Conservation (phyloP, 2,113 vertebrate species). For the Entomyzon cyanotis region DNA sequence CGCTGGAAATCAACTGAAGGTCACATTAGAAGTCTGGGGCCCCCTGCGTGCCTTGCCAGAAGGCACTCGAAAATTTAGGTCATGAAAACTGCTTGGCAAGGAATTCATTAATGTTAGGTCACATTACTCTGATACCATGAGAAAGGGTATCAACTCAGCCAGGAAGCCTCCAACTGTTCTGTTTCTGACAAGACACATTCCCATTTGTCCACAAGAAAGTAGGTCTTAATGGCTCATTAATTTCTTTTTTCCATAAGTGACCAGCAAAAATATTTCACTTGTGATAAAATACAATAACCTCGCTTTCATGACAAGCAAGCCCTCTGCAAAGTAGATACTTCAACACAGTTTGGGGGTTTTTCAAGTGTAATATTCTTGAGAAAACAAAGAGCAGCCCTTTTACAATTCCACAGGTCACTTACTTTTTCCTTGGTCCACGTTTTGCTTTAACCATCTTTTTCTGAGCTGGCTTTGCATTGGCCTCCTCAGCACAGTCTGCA, state of each 20-base stretch:
- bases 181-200: neutral
- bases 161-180: neutral
- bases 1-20: neutral
- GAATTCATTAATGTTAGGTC: neutral
- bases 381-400: neutral
- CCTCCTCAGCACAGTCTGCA: conserved; percentile 32
- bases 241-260: neutral
- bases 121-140: neutral
- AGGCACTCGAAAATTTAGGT: conserved; percentile 1
- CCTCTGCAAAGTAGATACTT: neutral
- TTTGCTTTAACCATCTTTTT: conserved; percentile 74
- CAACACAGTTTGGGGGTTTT: neutral
- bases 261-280: neutral
- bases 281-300: neutral
- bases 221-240: neutral
- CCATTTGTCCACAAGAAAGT: neutral
- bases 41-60: neutral
- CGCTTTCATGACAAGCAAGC: neutral
- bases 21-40: neutral
- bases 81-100: conserved; percentile 4
- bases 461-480: conserved; percentile 64
- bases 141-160: neutral
- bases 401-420: conserved; percentile 18
- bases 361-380: neutral
- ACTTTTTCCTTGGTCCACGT: conserved; percentile 80